phyloP scores from a whole-genome alignment of 2,113 vertebrate species.

The Nycticryphes semicollaris region DNA sequence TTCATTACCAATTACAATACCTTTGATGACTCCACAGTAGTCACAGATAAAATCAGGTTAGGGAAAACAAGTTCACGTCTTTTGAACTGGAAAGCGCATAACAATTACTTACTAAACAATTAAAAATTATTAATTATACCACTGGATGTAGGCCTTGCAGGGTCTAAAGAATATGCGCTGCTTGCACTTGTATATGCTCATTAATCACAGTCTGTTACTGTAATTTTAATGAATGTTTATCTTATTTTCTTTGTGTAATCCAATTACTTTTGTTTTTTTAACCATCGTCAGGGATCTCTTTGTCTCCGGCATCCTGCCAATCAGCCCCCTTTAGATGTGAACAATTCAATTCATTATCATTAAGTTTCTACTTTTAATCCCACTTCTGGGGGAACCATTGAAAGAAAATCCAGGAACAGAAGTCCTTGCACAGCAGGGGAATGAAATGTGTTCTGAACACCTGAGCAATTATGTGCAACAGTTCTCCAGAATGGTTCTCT shows the following conservation, averaged over 20 bases:
- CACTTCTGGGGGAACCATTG: slow-evolving; percentile 66
- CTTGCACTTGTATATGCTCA: slow-evolving; percentile 47
- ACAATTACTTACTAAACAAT: slow-evolving; percentile 43
- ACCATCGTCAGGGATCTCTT: slow-evolving; percentile 65
- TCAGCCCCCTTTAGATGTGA: slow-evolving; percentile 68
- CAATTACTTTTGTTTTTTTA: slow-evolving; percentile 78
- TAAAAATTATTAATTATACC: slow-evolving; percentile 50
- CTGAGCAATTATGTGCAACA: slow-evolving; percentile 62
- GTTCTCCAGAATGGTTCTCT: slow-evolving; percentile 35
- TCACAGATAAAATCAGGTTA: slow-evolving; percentile 35
- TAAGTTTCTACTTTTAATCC: slow-evolving; percentile 69
- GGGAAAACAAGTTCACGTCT: slow-evolving; percentile 6
- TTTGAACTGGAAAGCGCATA: not conserved
- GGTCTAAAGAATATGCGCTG: not conserved
- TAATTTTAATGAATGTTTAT: slow-evolving; percentile 81
- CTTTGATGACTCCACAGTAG: slow-evolving; percentile 30
- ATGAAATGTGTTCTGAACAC: slow-evolving; percentile 61
- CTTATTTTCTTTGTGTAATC: slow-evolving; percentile 81
- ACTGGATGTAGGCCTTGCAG: slow-evolving; percentile 44
- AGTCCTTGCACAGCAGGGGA: slow-evolving; percentile 48
- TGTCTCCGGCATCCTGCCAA: slow-evolving; percentile 73
- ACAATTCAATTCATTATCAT: slow-evolving; percentile 85
- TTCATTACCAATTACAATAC: slow-evolving; percentile 40
- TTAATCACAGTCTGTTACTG: slow-evolving; percentile 78
- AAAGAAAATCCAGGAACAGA: slow-evolving; percentile 60